Percentiles rank a stretch among this genome's conserved stretches.
phyloP scores from a whole-genome alignment of 2,797 vertebrate species.

The Hybognathus amarus region DNA sequence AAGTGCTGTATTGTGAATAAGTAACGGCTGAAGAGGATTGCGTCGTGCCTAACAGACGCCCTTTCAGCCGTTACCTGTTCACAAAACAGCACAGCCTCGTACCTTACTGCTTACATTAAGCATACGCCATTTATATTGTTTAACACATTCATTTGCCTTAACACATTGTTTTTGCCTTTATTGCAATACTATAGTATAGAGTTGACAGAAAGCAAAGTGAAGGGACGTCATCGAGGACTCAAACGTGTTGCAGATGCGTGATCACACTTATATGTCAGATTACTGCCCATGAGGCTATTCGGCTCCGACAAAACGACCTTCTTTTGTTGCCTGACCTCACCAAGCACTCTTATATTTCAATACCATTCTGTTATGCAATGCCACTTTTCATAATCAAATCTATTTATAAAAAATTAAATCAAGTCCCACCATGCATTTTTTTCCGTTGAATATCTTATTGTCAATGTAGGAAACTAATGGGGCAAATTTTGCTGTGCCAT shows the following conservation, averaged over 20 bases:
- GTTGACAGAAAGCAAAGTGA: not conserved
- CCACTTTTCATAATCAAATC: slow-evolving; percentile 4
- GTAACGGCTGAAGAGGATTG: too few relatives aligned
- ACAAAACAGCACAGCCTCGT: too few relatives aligned
- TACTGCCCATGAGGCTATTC: not conserved
- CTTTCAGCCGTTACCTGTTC: too few relatives aligned
- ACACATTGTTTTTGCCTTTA: not conserved
- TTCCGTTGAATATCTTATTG: not conserved
- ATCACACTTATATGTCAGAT: not conserved
- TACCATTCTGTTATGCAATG: not conserved
- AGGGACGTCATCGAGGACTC: not conserved
- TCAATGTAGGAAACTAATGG: not conserved
- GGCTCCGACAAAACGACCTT: not conserved
- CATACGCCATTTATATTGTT: too few relatives aligned
- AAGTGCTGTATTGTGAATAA: too few relatives aligned
- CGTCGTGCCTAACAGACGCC: too few relatives aligned
- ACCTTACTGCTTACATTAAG: too few relatives aligned
- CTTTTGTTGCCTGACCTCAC: slow-evolving; percentile 12
- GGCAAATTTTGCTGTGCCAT: not conserved
- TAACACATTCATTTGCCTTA: too few relatives aligned
- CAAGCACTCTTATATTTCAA: not conserved
- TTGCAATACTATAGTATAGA: not conserved
- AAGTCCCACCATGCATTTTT: not conserved
- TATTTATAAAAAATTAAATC: slow-evolving; percentile 17
- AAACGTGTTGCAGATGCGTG: not conserved